phyloP scores from a whole-genome alignment of 1,140 invertebrate genomes.

The Arctopsyche grandis region DNA sequence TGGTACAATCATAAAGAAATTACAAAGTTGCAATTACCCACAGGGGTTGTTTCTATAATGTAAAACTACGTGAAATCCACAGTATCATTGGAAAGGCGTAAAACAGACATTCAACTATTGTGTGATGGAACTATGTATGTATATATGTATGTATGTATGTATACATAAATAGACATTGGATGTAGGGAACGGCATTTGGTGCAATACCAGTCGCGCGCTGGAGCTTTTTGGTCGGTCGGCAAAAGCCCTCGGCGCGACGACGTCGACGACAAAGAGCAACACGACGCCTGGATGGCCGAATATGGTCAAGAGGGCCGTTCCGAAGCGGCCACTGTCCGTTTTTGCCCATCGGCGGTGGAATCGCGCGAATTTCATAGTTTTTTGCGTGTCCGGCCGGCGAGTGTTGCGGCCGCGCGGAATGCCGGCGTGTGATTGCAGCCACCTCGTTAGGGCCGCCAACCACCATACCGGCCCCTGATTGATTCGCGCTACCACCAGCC shows the following conservation, averaged over 20 bases:
- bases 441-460: slow-evolving; percentile 51
- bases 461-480: slow-evolving; percentile 44
- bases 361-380: slow-evolving; percentile 53
- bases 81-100: no score
- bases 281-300: not conserved
- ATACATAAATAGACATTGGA: no score
- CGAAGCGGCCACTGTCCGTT: no score
- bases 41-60: no score
- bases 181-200: no score
- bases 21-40: no score
- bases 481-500: slow-evolving; percentile 42
- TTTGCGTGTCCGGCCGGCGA: slow-evolving; percentile 36
- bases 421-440: slow-evolving; percentile 53
- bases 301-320: slow-evolving; percentile 1
- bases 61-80: no score
- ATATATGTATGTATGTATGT: no score
- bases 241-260: not conserved
- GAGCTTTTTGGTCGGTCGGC: not conserved
- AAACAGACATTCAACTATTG: no score
- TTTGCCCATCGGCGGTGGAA: slow-evolving; percentile 29
- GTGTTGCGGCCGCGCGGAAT: slow-evolving; percentile 42
- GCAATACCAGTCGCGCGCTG: no score
- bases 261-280: not conserved
- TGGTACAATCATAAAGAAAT: no score
- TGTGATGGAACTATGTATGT: no score